Base-by-base conservation (phyloP, 2,888 invertebrate genomes). In the Leptopilina myrica region DNA sequence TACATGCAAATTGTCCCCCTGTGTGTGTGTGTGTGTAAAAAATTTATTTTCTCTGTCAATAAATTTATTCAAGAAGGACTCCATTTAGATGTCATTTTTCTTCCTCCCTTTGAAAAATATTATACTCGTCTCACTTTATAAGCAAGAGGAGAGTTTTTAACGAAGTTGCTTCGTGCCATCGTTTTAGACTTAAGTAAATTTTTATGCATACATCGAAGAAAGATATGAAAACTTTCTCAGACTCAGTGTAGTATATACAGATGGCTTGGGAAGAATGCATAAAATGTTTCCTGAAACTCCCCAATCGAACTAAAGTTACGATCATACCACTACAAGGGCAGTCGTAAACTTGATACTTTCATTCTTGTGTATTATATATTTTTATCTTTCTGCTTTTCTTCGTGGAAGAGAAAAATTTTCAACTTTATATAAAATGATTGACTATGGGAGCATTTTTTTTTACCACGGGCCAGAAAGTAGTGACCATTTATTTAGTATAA, bases 241-340 rank as follows among this genome's bases (percentile, higher is more conserved):
- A 84, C 79, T 76, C 53, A 20, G 80, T 33, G 33, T 81, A 81
- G 78, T 33, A 33, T 86, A 80, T 85, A 76, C 80, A 33, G 46
- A 20, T 62, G 59, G 73, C 69, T 64, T 67, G 9, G 64, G 64
- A 66, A 78, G 78, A 81, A 81, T 79, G 80, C 82, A 84, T 86
- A 84, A 86, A 86, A 84, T 80, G 82, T 80, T 80, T 85, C 83
- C 80, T 77, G 83, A 79, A 76, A 78, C 81, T 76, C 80, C 33
- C 81, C 82, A 84, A 83, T 85, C 82, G 81, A 86, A 85, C 84
- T 80, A 79, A 84, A 79, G 78, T 80, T 79, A 78, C 80, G 84
- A 84, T 84, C 83, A 84, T 79, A 82, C 81, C 78, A 78, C 78
- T 82, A 79, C 81, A 76, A 53, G 40, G 64, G 64, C 40, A 33